Percentiles rank a stretch among this genome's conserved stretches.
Evolutionary conservation across 2,113 vertebrate genomes (phyloP).

Genomic region (Irena cyanogastra): DNA sequence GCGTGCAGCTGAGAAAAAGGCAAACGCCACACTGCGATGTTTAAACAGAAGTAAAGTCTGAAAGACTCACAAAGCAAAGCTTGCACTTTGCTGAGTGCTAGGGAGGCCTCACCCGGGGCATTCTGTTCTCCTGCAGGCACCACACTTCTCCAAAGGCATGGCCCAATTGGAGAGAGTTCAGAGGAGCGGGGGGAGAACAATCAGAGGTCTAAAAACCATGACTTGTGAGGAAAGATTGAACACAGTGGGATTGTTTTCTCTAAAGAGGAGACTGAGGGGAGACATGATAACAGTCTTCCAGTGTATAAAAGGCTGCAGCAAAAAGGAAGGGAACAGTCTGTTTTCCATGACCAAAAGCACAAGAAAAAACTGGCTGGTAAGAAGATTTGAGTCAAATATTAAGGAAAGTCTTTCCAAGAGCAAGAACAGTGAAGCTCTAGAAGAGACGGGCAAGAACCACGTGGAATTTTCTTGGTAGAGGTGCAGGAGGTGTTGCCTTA

Average conservation of each 20-base stretch:
- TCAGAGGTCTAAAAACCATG: conserved; percentile 24
- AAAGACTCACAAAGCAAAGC: background rate
- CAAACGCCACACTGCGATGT: background rate
- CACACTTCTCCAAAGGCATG: background rate
- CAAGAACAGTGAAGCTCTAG: background rate
- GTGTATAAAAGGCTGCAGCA: background rate
- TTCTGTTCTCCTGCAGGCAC: conserved; percentile 12
- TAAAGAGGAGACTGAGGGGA: background rate
- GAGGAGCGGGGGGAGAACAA: background rate
- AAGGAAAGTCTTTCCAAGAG: background rate
- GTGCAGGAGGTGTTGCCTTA: background rate
- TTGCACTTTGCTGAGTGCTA: conserved; percentile 15
- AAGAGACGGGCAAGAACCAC: background rate
- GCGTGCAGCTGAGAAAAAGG: conserved; percentile 46
- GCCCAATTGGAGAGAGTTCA: conserved; percentile 12
- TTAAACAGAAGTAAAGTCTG: conserved; percentile 9
- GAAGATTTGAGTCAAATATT: background rate
- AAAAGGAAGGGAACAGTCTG: conserved; percentile 13
- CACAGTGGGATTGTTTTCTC: conserved; percentile 47
- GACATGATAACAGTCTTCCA: background rate
- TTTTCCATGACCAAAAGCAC: conserved; percentile 17
- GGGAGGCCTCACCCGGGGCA: background rate
- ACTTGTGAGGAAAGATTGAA: conserved; percentile 36
- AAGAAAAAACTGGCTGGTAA: background rate
- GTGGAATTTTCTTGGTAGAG: background rate